Evolutionary conservation across 2,113 vertebrate species (phyloP).

Genomic region (Epinephelus lanceolatus): DNA sequence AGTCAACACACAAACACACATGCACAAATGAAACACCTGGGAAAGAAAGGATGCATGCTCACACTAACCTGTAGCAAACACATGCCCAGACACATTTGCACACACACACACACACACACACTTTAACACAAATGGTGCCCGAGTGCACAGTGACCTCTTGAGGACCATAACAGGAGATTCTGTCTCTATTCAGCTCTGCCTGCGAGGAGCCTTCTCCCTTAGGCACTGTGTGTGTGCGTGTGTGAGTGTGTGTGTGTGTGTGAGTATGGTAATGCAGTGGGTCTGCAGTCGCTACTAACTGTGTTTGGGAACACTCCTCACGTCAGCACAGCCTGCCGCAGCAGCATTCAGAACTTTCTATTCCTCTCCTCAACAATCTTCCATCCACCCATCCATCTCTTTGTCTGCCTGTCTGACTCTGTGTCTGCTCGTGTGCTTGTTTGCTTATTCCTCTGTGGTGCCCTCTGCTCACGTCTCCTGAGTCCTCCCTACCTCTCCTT

Average conservation of each 20-base stretch:
- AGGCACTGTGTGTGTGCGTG: conserved; percentile 45
- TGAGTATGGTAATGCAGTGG: conserved; percentile 73
- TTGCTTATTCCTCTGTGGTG: conserved; percentile 41
- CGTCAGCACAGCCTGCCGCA: conserved; percentile 80
- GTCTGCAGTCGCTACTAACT: conserved; percentile 75
- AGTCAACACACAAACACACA: background rate
- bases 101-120: background rate
- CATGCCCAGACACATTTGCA: background rate
- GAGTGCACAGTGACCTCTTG: conserved; percentile 77
- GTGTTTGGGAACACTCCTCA: conserved; percentile 84
- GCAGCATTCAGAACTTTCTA: conserved; percentile 76
- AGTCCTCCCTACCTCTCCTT: background rate
- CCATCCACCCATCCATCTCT: conserved; percentile 67
- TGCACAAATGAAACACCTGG: background rate
- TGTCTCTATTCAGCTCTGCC: conserved; percentile 69
- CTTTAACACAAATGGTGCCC: conserved; percentile 28
- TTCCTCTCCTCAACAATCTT: conserved; percentile 68
- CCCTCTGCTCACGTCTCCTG: conserved; percentile 13
- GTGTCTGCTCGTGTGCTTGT: conserved; percentile 40
- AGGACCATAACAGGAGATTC: conserved; percentile 66
- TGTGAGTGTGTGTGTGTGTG: conserved; percentile 33
- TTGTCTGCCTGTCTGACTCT: conserved; percentile 49
- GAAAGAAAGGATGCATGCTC: background rate
- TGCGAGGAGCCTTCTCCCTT: conserved; percentile 57
- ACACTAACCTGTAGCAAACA: conserved; percentile 23